Evolutionary conservation across 2,888 invertebrate species (phyloP).

Genomic region (Lasioglossum pauxillum): DNA sequence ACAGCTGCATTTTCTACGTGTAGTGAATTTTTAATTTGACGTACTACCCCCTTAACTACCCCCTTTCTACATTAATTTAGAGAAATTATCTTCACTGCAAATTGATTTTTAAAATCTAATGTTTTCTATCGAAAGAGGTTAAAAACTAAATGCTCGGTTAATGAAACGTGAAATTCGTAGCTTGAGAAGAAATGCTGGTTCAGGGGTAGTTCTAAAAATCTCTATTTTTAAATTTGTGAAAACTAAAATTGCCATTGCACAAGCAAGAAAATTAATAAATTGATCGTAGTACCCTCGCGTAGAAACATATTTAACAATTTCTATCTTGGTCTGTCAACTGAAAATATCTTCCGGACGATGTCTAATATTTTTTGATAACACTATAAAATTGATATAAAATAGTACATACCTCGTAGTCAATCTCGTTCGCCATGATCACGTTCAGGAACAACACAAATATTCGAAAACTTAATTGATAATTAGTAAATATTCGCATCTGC

Average conservation of each 20-base stretch:
- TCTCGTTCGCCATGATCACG: neutral
- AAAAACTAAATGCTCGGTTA: no score
- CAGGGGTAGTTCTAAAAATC: no score
- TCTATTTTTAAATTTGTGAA: no score
- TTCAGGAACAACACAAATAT: neutral
- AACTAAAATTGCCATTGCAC: no score
- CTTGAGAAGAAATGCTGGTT: no score
- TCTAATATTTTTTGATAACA: neutral
- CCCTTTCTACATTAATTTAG: no score
- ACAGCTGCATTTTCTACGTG: neutral
- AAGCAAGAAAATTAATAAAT: neutral
- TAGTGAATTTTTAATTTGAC: neutral
- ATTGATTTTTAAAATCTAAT: no score
- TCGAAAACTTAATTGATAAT: neutral
- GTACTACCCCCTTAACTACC: no score
- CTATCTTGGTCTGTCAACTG: neutral
- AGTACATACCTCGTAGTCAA: slow-evolving; percentile 31
- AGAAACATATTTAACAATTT: neutral
- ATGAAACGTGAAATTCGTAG: no score
- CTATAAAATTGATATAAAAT: neutral
- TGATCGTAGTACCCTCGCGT: neutral
- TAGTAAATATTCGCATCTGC: neutral
- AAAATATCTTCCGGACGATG: neutral
- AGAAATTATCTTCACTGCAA: no score
- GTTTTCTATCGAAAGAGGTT: no score